These are phyloP conservation scores for Ophioninae sp. DNA, from an alignment of 2,888 invertebrate species.

Conservation along the genomic window DNA sequence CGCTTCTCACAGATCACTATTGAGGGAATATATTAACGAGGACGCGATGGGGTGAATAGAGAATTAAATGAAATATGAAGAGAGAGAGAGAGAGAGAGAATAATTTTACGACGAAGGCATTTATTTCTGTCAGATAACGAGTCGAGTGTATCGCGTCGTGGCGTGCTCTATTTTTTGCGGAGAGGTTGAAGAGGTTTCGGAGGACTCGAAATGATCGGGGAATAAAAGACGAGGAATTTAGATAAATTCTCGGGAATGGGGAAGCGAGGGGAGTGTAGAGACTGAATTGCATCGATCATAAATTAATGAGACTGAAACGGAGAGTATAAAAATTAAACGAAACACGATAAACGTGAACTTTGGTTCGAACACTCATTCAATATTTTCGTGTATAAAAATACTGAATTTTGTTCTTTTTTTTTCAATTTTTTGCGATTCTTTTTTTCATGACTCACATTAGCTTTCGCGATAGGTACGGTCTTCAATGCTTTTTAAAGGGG, in stretches of 20 bases:
- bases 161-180: conserved; percentile 67
- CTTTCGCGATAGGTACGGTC: not conserved
- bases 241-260: conserved; percentile 50
- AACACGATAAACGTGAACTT: conserved; percentile 31
- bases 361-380: conserved; percentile 3
- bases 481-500: not conserved
- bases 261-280: conserved; percentile 30
- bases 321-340: conserved; percentile 22
- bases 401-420: not conserved
- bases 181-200: conserved; percentile 66
- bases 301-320: conserved; percentile 42
- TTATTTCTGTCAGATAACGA: conserved; percentile 72
- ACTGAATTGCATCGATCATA: conserved; percentile 51
- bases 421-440: not conserved
- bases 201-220: conserved; percentile 60
- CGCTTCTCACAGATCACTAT: conserved; percentile 44
- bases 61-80: conserved; percentile 45
- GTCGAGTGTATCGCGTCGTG: conserved; percentile 65
- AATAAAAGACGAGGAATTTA: conserved; percentile 48
- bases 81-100: conserved; percentile 28
- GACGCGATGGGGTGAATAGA: conserved; percentile 47
- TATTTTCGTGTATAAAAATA: not conserved
- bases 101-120: conserved; percentile 55
- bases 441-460: not conserved
- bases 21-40: conserved; percentile 46